Percentiles rank a stretch among this genome's conserved stretches.
Conservation (phyloP, 1,140 invertebrate genomes). For the Lithobius niger region DNA sequence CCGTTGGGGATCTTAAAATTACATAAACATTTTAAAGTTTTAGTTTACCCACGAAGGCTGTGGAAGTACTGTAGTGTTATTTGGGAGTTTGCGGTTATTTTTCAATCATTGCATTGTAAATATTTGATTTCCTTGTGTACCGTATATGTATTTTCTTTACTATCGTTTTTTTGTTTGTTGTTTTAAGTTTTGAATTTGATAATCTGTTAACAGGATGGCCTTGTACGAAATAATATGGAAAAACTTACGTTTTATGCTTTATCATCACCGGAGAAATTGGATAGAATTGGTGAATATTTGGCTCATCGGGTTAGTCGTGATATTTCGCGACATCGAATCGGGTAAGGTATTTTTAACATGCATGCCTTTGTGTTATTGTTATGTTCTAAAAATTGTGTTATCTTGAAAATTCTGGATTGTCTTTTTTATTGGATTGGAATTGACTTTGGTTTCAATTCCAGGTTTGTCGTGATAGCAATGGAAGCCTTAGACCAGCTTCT, state of each 20-base stretch:
- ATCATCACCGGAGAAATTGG: conserved; percentile 92
- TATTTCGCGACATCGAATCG: conserved; percentile 66
- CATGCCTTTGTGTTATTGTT: neutral
- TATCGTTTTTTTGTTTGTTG: neutral
- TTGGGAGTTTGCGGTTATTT: too few species aligned
- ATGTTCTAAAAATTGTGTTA: neutral
- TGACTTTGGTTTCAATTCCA: conserved; percentile 28
- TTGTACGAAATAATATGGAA: conserved; percentile 96
- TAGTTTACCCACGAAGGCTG: too few species aligned
- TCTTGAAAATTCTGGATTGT: too few species aligned
- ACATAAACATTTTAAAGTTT: too few species aligned
- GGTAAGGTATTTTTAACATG: conserved; percentile 25
- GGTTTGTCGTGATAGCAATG: conserved; percentile 88
- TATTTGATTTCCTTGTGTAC: too few species aligned
- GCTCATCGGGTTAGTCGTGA: conserved; percentile 84
- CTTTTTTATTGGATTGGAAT: conserved; percentile 12
- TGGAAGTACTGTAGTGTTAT: too few species aligned
- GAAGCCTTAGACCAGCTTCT: conserved; percentile 95
- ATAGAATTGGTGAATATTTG: conserved; percentile 93
- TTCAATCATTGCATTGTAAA: too few species aligned
- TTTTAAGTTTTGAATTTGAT: neutral
- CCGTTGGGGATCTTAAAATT: too few species aligned
- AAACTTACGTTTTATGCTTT: conserved; percentile 95
- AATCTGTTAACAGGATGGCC: conserved; percentile 55
- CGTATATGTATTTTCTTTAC: too few species aligned